Base-by-base conservation (phyloP, 2,797 vertebrate genomes). In the Epinephelus malabaricus region DNA sequence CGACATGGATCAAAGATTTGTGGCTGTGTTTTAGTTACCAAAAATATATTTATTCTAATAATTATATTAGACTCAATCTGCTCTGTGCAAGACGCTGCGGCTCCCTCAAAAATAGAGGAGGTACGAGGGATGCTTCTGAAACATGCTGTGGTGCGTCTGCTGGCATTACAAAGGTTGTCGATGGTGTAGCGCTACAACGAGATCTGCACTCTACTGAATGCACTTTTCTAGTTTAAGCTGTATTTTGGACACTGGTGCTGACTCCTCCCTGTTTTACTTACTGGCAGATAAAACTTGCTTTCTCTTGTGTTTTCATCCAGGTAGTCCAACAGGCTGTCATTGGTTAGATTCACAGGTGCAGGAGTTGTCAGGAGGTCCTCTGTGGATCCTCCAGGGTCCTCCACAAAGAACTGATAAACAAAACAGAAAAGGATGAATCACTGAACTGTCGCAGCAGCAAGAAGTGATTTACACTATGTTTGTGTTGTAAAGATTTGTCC, bases 271-370 rank as follows among this genome's bases (percentile, higher is more conserved):
- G 0, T 6, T 19, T 12, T 71, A 96, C 97, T 97, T 93, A 99
- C 98, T 72, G 98, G 98, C 64, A 99, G 92, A 91, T 99, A 99
- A 93, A 98, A 98, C 78, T 95, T 96, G 84, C 93, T 96, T 79
- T 93, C 96, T 87, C 67, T 94, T 49, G 86, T 84, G 85, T 90
- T 92, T 86, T 92, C 76, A 2, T 93, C 90, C 65, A 69, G 85
- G 0, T 80, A 66, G 63, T 91, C 87, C 77, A 93, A 56, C 76
- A 93, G 82, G 85, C 94, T 98, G 84, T 90, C 69, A 58, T 98
- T 98, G 81, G 97, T 96, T n/a, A 88, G 81, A 86, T 99, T 99
- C 79, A 92, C 78, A 59, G 90, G 54, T 2, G 94, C 70, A 49
- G 92, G 38, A 5, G 93, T 71, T 46, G 86, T 68, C 82, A 90